Base-by-base conservation (phyloP, 2,113 vertebrate genomes). In the Strix aluco region DNA sequence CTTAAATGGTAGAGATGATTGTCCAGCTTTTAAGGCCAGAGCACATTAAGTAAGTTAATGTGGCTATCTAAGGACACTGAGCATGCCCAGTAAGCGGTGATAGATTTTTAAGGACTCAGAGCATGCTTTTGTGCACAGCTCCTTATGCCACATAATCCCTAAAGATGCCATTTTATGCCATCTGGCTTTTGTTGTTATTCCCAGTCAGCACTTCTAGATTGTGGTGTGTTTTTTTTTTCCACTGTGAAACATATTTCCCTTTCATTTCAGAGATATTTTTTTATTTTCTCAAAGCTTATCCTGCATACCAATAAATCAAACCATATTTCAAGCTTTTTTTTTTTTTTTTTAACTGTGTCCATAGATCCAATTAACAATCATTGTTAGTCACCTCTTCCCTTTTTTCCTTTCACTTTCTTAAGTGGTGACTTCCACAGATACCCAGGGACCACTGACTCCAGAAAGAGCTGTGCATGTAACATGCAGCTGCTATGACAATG, bases 141-240 rank as follows among this genome's bases (percentile, higher is more conserved):
- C 96, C 94, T 97, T 97, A 96, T 96, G 97, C 97, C 97, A 97
- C 97, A 97, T 98, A 98, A 98, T 98, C 96, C 96, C 95, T 98
- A 97, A 97, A 97, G 96, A 98, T 96, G 96, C 96, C 97, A 97
- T 97, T 98, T 97, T 98, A 97, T 97, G 96, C 98, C 98, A 98
- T 98, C 98, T 98, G 98, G 97, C 97, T 97, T 98, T 95, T 97
- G 97, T 97, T 97, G 92, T 97, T 98, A 95, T 95, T 97, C 96
- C 96, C 97, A 97, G 96, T 98, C 98, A 98, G 97, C 96, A 98
- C 95, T 98, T 98, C 96, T 97, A 98, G 94, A 98, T 97, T 97
- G 87, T 94, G 46, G 46, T 65, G 46, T 59, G 21, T 9, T 55
- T 38, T 93, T 63, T 97, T 97, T 85, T 72, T 36, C 83, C 42